Base-by-base conservation (phyloP, 1,140 invertebrate species). In the Globodera rostochiensis region DNA sequence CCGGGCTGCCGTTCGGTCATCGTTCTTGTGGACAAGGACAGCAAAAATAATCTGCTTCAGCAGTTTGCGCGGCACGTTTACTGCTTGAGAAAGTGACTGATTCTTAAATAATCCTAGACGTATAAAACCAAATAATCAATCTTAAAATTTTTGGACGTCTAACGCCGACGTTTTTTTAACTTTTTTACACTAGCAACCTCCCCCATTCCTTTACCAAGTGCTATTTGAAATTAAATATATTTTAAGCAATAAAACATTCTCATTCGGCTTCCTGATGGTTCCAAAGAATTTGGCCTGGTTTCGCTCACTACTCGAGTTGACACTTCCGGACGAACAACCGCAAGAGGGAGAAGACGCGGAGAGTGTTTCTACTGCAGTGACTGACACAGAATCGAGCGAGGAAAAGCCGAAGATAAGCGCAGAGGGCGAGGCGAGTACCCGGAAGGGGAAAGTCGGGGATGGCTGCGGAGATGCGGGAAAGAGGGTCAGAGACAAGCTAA, bases 1-100 rank as follows among this genome's bases (percentile, higher is more conserved):
- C 96, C 97, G 0, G 97, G 97, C 0, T 98, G 95, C 89, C 92
- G 97, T 21, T 98, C 96, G 0, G 93, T 98, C 80, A 93, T 98
- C 53, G 89, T 98, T 11, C 91, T 98, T 50, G 93, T 97, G 3
- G 96, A 98, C 91, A 92, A 93, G 88, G 94, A 97, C 89, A 94
- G 94, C 80, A 94, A 95, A 80, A 91, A 94, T 79, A 94, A 94
- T 90, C 91, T 98, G 71, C 91, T 98, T 78, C 94, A 94, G 76
- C 94, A 94, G 84, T 98, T 97, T 92, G 95, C 97, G 90, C 94
- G 94, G 91, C 94, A 94, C 85, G 94, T 98, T 73, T 97, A 95
- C 94, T 96, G 96, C 19, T 97, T 97, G 90, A 93, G 96, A 89
- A 95, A 95, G 94, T 96, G 91, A 91, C 92, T 81, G 21, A 71